These are phyloP conservation scores for Carollia perspicillata DNA, from an alignment of 2,113 vertebrate species.

Conservation along the genomic window DNA sequence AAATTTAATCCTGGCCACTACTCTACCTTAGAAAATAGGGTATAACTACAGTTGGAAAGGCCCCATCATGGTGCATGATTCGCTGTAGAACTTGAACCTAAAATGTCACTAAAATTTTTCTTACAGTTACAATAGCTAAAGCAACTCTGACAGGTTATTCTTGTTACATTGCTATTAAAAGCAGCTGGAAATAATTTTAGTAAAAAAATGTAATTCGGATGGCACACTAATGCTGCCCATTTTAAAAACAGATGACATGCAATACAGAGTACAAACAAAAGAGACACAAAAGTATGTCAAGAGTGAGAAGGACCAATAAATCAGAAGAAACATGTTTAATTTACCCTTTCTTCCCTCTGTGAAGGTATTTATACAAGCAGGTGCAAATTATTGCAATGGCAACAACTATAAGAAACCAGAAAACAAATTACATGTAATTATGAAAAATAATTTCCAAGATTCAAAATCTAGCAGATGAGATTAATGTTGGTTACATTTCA, in stretches of 20 bases:
- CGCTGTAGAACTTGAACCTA: not conserved
- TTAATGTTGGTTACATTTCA: not conserved
- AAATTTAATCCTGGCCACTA: not conserved
- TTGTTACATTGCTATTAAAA: not conserved
- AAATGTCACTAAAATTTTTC: not conserved
- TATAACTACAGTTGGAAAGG: not conserved
- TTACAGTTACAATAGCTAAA: not conserved
- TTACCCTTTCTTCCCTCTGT: slow-evolving; percentile 64
- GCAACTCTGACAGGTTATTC: not conserved
- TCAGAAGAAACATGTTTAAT: slow-evolving; percentile 29
- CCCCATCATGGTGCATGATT: not conserved
- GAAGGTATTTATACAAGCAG: not conserved
- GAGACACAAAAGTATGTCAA: not conserved
- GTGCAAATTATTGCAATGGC: not conserved
- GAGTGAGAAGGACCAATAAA: not conserved
- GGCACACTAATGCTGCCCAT: not conserved
- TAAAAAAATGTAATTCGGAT: not conserved
- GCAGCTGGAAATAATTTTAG: not conserved
- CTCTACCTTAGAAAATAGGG: not conserved
- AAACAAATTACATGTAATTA: not conserved
- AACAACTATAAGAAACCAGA: slow-evolving; percentile 43
- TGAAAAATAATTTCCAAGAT: not conserved
- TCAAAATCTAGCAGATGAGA: slow-evolving; percentile 14
- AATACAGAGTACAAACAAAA: not conserved
- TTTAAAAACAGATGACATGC: not conserved